Evolutionary conservation across 2,113 vertebrate genomes (phyloP), one percentile per base, ranked within the genome.

Genomic region (Tragelaphus imberbis): DNA sequence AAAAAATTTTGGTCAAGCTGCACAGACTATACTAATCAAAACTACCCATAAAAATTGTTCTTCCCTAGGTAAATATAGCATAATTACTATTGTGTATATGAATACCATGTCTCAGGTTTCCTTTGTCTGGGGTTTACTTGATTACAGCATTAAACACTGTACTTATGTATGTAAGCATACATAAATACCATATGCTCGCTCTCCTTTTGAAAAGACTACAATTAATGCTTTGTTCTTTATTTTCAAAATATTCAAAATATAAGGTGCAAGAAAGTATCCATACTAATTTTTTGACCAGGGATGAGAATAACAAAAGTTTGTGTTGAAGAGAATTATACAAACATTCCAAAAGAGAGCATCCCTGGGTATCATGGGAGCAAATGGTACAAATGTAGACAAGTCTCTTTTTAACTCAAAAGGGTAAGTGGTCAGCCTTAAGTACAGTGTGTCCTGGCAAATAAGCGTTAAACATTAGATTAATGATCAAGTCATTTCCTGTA

Each of bases 201-300:
- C 55, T 96, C 51, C 51, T 97, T 93, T n/a, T 21, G 19, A 59
- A 97, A 97, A 91, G 61, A 85, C 21, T 19, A 77, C 40, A 95
- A 90, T 82, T 75, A 84, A 96, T 82, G 51, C 21, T 77, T 40
- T 10, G 9, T 36, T 84, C 8, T 81, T 86, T 91, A 47, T 75
- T 95, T 95, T 97, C 40, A 47, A 97, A 97, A 96, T 68, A 95
- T 79, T 88, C n/a, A 71, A 94, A 97, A 92, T 28, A 47, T 4
- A 13, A 97, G 79, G 27, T 17, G 59, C 12, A 82, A 94, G 21
- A 28, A 75, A 88, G 75, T 77, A 88, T 4, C 36, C 44, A 82
- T 14, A 87, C 10, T 79, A 79, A 84, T 79, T 84, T 95, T 89
- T 58, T 84, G 53, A 55, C 44, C 27, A 89, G 27, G 17, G 25